phyloP scores from a whole-genome alignment of 2,797 vertebrate species.

The Apodemus agrarius region DNA sequence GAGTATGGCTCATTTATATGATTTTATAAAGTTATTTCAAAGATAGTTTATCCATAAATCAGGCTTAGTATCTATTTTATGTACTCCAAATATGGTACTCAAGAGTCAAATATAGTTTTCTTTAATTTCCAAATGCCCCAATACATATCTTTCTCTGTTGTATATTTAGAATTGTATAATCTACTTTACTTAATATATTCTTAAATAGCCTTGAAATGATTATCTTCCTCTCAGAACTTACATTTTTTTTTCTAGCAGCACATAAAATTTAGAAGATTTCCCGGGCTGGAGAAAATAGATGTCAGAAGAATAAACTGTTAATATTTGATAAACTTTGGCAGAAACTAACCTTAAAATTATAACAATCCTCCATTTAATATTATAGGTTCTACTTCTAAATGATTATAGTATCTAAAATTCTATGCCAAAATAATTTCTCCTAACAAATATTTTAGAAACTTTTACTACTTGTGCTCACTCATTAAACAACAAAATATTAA shows the following conservation, averaged over 20 bases:
- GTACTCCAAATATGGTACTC: background rate
- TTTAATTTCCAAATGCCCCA: background rate
- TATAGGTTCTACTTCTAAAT: background rate
- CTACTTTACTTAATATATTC: background rate
- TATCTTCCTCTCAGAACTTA: background rate
- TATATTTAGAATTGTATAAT: background rate
- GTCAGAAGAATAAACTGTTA: background rate
- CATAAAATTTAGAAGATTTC: background rate
- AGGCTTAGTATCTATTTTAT: background rate
- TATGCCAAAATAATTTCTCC: background rate
- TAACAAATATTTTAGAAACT: background rate
- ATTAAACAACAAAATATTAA: background rate
- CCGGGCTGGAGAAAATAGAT: background rate
- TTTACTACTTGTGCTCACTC: background rate
- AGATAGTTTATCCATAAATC: constrained; percentile 14
- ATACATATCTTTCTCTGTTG: background rate
- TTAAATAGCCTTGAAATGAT: background rate
- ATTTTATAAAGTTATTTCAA: constrained; percentile 1
- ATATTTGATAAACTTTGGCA: background rate
- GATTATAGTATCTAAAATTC: background rate
- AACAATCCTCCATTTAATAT: background rate
- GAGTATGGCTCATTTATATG: background rate
- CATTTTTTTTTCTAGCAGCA: background rate
- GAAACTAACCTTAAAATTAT: background rate
- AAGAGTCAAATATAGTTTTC: constrained; percentile 39